phyloP scores from a whole-genome alignment of 2,888 invertebrate genomes.

The Ophraella communa region DNA sequence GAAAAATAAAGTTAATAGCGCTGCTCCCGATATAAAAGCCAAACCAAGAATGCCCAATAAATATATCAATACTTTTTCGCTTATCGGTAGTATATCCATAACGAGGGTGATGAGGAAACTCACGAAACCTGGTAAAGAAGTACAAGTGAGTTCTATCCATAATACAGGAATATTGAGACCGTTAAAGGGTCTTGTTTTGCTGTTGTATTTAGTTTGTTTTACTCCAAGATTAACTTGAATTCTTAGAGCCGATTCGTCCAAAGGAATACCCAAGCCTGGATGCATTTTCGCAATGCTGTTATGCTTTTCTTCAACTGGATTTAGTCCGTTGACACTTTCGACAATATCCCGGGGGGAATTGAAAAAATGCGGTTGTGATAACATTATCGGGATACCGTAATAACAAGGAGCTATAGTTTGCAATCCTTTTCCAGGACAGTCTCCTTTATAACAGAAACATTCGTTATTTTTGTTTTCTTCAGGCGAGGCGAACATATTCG shows the following conservation, averaged over 20 bases:
- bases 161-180: conserved; percentile 72
- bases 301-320: conserved; percentile 66
- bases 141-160: conserved; percentile 70
- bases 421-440: conserved; percentile 73
- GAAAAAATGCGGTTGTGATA: conserved; percentile 70
- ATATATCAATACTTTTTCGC: conserved; percentile 46
- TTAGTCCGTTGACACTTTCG: conserved; percentile 67
- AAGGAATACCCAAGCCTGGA: conserved; percentile 73
- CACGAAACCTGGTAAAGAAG: conserved; percentile 46
- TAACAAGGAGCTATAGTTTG: conserved; percentile 63
- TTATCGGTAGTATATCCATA: conserved; percentile 45
- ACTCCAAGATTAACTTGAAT: conserved; percentile 78
- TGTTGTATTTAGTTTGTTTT: conserved; percentile 67
- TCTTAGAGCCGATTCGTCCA: conserved; percentile 66
- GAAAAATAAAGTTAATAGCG: conserved; percentile 44
- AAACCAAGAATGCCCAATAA: conserved; percentile 49
- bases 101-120: conserved; percentile 42
- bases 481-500: conserved; percentile 66
- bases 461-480: conserved; percentile 66
- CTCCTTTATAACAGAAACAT: conserved; percentile 72
- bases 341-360: conserved; percentile 68
- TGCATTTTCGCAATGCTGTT: conserved; percentile 70
- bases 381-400: conserved; percentile 72
- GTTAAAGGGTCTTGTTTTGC: conserved; percentile 67
- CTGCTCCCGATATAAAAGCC: conserved; percentile 51